phyloP scores from a whole-genome alignment of 2,888 invertebrate species.

The Dryococelus australis region DNA sequence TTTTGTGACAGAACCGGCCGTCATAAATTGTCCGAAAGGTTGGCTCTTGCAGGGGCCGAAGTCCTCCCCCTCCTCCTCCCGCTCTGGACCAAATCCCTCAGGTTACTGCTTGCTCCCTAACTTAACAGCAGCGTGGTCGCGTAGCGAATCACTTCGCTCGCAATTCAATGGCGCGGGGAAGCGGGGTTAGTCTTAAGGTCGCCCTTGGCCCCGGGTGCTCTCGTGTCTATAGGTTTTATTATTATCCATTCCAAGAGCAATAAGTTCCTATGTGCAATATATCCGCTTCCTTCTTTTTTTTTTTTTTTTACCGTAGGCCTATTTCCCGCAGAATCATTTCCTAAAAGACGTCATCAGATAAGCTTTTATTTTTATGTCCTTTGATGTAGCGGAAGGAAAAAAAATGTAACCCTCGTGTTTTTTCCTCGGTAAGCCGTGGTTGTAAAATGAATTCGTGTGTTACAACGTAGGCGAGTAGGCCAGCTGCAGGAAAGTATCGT shows the following conservation, averaged over 20 bases:
- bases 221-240: background rate
- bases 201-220: background rate
- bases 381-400: too few species aligned
- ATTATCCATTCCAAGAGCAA: background rate
- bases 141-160: background rate
- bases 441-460: too few species aligned
- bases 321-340: too few species aligned
- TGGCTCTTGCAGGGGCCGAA: background rate
- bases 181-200: background rate
- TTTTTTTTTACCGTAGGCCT: too few species aligned
- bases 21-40: background rate
- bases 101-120: background rate
- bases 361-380: too few species aligned
- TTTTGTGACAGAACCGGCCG: background rate
- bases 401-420: too few species aligned
- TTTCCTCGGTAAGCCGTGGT: too few species aligned
- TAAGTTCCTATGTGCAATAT: background rate
- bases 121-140: background rate
- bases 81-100: background rate
- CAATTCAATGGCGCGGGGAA: background rate
- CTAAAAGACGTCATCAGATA: too few species aligned
- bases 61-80: background rate
- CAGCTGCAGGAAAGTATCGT: too few species aligned
- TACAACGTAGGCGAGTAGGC: too few species aligned
- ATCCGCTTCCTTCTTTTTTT: background rate